Base-by-base conservation (phyloP, 2,888 invertebrate species). In the Hoplodrina ambigua region DNA sequence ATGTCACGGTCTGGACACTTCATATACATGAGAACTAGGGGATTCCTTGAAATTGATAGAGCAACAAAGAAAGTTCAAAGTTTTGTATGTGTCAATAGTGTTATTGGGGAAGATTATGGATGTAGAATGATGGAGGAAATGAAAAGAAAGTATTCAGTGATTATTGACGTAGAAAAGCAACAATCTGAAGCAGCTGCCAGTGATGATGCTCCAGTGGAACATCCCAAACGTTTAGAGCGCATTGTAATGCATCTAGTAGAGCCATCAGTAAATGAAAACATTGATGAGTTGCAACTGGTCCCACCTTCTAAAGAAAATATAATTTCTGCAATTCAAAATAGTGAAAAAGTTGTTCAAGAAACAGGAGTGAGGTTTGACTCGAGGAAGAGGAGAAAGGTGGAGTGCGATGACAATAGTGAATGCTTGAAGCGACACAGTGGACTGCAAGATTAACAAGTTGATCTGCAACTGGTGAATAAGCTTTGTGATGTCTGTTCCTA, bases 41-140 rank as follows among this genome's bases (percentile, higher is more conserved):
- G 99, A 13, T 98, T 97, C 87, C 96, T 99, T 64, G 98, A 98
- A 93, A 97, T 98, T 80, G 98, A 98, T 87, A 97, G 97, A 87
- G 95, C 95, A 59, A 97, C 97, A 8, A 98, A 98, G 82, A 97
- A 97, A 69, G 98, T 98, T 37, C 97, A 97, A 88, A 98, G 98
- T 75, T 98, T 99, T 93, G 97, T 98, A 52, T 99, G 98, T 92
- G 97, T 98, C 68, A 99, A 99, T 90, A 97, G 97, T 72, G 95
- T 98, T 66, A 97, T 97, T 77, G 97, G 97, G 71, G 97, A 97
- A 76, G 98, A 98, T 87, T 97, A 97, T 92, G 98, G 98, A 15
- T 94, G 96, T 74, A 94, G 96, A 71, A 96, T 97, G 86, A 97
- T 98, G 79, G 96, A 97, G 61, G 97, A 98, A 82, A 98, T 98